Conservation (phyloP, 2,797 vertebrate species). For the Meriones psammophilus region DNA sequence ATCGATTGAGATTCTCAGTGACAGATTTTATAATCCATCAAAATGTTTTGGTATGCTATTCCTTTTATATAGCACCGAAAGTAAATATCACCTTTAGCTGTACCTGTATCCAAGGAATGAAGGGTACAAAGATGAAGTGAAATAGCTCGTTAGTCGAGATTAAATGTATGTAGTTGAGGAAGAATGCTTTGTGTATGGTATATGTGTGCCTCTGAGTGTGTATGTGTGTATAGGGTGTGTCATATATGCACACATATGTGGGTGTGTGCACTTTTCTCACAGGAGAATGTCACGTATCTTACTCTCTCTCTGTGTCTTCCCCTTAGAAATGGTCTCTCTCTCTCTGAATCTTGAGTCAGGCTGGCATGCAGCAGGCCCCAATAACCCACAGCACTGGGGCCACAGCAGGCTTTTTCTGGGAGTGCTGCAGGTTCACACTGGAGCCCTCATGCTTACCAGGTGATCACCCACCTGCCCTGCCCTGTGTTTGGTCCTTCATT, state of each 20-base stretch:
- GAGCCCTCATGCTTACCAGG: too few species aligned
- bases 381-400: neutral
- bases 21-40: neutral
- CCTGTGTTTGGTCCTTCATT: neutral
- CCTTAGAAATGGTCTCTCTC: neutral
- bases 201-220: neutral
- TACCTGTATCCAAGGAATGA: neutral
- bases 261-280: neutral
- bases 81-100: neutral
- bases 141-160: neutral
- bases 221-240: neutral
- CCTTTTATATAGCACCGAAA: neutral
- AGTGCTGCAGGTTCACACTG: neutral
- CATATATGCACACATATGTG: neutral
- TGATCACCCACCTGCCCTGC: neutral
- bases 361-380: neutral
- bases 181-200: neutral
- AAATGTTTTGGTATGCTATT: neutral
- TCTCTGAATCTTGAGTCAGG: neutral
- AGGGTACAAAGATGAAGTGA: neutral
- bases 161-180: neutral
- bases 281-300: neutral
- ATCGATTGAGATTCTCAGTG: neutral
- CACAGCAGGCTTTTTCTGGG: neutral
- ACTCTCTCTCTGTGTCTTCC: neutral